These are phyloP conservation scores for Lycia hirtaria DNA, from an alignment of 2,888 invertebrate genomes.

Conservation along the genomic window DNA sequence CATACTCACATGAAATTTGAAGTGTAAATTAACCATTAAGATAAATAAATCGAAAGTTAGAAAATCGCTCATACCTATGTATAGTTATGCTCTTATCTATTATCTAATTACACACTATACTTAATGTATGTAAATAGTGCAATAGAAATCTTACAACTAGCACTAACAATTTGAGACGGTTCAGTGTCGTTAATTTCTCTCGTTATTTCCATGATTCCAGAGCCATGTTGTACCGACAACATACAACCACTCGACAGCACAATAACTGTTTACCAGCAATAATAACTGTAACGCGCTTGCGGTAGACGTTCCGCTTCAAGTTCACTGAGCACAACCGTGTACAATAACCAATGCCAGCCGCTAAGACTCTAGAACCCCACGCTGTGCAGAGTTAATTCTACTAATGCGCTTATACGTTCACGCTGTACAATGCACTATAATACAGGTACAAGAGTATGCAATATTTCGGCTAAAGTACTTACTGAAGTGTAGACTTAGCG, in stretches of 20 bases:
- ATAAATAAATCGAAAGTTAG: too few relatives aligned
- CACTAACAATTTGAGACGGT: background rate
- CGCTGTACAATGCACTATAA: slow-evolving; percentile 34
- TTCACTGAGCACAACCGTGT: slow-evolving; percentile 53
- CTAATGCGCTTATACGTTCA: slow-evolving; percentile 20
- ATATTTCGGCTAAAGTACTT: background rate
- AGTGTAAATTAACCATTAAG: too few relatives aligned
- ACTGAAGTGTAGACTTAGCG: background rate
- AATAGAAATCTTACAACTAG: background rate
- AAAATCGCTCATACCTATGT: too few relatives aligned
- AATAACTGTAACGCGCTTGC: slow-evolving; percentile 40
- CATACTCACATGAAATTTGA: too few relatives aligned
- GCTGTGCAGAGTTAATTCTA: slow-evolving; percentile 21
- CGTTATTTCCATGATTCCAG: slow-evolving; percentile 12
- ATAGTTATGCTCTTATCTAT: too few relatives aligned
- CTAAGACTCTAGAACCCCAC: slow-evolving; percentile 15
- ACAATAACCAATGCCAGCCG: slow-evolving; percentile 48
- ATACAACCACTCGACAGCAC: slow-evolving; percentile 22
- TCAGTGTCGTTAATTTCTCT: slow-evolving; percentile 2
- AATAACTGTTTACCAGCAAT: slow-evolving; percentile 34
- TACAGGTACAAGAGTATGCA: background rate
- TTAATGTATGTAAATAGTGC: too few relatives aligned
- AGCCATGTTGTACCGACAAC: slow-evolving; percentile 9
- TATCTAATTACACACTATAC: too few relatives aligned
- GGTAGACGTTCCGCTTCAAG: slow-evolving; percentile 50